phyloP scores from a whole-genome alignment of 2,113 vertebrate genomes.

The Sinocyclocheilus rhinocerous region DNA sequence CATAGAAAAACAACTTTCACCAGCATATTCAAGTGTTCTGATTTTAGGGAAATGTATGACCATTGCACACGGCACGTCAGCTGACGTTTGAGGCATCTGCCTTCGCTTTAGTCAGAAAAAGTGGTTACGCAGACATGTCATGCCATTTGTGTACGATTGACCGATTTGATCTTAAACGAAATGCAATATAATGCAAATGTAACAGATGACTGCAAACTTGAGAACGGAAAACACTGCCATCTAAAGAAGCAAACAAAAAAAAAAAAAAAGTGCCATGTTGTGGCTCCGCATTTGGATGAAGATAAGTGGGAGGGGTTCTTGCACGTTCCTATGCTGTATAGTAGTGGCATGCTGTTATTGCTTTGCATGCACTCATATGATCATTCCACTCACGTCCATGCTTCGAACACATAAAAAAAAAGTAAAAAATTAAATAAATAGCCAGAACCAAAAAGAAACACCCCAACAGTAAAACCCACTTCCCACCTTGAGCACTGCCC shows the following conservation, averaged over 20 bases:
- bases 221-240: neutral
- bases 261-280: neutral
- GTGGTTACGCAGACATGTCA: neutral
- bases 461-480: conserved; percentile 32
- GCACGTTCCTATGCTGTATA: conserved; percentile 26
- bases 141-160: conserved; percentile 5
- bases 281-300: neutral
- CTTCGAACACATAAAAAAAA: neutral
- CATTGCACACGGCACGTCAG: neutral
- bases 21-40: conserved; percentile 28
- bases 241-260: neutral
- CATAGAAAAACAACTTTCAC: conserved; percentile 20
- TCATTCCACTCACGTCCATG: conserved; percentile 43
- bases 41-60: conserved; percentile 2
- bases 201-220: neutral
- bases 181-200: conserved; percentile 7
- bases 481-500: conserved; percentile 18
- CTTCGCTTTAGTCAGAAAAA: conserved; percentile 9
- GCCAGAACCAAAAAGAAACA: neutral
- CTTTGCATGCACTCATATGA: conserved; percentile 37
- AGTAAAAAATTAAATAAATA: neutral
- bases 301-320: neutral
- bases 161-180: neutral
- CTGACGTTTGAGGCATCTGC: neutral
- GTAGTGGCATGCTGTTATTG: conserved; percentile 46